Evolutionary conservation across 2,113 vertebrate genomes (phyloP), one percentile per base, ranked within the genome.

Genomic region (Anas platyrhynchos): DNA sequence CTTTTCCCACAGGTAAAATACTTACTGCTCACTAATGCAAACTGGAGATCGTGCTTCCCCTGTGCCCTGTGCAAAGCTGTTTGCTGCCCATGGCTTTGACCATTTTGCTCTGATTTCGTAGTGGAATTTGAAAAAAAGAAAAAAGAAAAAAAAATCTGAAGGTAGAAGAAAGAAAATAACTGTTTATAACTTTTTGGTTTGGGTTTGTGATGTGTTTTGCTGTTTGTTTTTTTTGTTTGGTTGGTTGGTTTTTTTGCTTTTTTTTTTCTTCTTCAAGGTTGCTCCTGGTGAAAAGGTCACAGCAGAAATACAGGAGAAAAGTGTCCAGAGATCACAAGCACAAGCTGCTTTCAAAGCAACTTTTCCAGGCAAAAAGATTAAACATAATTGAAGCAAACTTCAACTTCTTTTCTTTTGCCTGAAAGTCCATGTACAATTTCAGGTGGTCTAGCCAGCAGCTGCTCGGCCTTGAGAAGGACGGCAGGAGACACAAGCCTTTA

Each of bases 231-330:
- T 38, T 38, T 38, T 38, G 10, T 38, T 38, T 38, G 34, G 6
- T 34, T 34, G 34, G 34, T 34, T 34, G 34, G 34, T 38, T 11
- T 38, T 38, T 38, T 38, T 38, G 36, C 36, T 13, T 23, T 50
- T 25, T 25, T 23, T 5, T 25, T 36, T 52, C 34, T 46, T 58
- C 80, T 62, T 10, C 2, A 22, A 25, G n/a, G 38, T 83, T 85
- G 9, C 13, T 89, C 82, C 27, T 78, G 46, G 36, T 59, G 94
- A 52, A 93, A 89, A 95, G 91, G 94, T 96, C 85, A 83, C 59
- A 61, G 52, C 36, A 86, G 89, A 89, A 90, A 77, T 94, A 65
- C 29, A 61, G 89, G 63, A 89, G 63, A 66, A 71, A 52, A 10
- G 13, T 23, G 25, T 52, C 46, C 82, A 32, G 32, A 63, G 91